Base-by-base conservation (phyloP, 2,113 vertebrate species). In the Chamaetylas fuelleborni region DNA sequence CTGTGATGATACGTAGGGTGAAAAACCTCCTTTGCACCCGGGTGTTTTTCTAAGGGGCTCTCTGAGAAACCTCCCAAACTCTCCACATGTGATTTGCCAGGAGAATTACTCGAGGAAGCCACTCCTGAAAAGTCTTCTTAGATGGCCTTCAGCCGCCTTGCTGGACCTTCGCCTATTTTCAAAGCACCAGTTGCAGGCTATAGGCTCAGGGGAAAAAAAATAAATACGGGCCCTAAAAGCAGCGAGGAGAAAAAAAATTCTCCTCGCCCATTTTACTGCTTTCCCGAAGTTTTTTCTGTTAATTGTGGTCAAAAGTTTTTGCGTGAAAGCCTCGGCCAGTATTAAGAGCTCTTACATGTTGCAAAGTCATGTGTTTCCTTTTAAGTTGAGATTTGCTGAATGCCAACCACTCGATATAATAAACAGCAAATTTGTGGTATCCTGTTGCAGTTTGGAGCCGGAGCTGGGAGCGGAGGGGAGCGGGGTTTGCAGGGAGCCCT, bases 331-430 rank as follows among this genome's bases (percentile, higher is more conserved):
- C 66, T 91, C 67, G 91, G 78, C 77, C 69, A 36, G 86, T 14
- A 61, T 93, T 77, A 96, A 91, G 71, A 45, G 51, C 85, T 70
- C 78, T 91, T 94, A 65, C 87, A 54, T 54, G 90, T 89, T 95
- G 84, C 94, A 36, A 87, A 93, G 95, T 71, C 43, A 95, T 97
- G 93, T 91, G 92, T 94, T 97, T 97, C 95, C 96, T 97, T 97
- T 97, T 97, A 97, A 97, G 94, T 77, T 78, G 81, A 53, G 88
- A 93, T 96, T 90, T 74, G 51, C 71, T 48, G 90, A 92, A 95
- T 93, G 93, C 96, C 95, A 94, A 61, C 71, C 78, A 31, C 92
- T 92, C 69, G 88, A 87, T 95, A 93, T 94, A 96, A 92, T 96
- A 95, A 93, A 92, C 91, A 94, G 93, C 91, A 91, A 56, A 92